Conservation (phyloP, 2,888 invertebrate species). For the Cantharis nigra region DNA sequence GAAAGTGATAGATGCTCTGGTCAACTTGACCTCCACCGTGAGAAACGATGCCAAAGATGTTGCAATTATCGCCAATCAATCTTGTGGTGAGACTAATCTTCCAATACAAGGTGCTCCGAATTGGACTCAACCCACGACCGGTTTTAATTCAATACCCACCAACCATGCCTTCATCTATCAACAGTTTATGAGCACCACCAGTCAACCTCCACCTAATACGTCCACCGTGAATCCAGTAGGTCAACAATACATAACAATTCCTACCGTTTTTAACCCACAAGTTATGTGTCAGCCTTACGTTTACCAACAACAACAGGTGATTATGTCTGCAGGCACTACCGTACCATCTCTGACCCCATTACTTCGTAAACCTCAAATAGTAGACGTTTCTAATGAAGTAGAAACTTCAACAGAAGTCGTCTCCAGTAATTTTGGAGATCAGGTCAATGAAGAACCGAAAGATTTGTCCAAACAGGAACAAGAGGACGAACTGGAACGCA, state of each 20-base stretch:
- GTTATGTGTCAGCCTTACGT: constrained; percentile 55
- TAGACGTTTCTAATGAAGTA: constrained; percentile 17
- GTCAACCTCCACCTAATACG: constrained; percentile 42
- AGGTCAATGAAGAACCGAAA: background rate
- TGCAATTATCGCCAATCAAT: constrained; percentile 13
- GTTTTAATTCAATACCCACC: constrained; percentile 36
- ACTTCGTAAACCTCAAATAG: constrained; percentile 33
- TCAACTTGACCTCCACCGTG: constrained; percentile 42
- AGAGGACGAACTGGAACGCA: background rate
- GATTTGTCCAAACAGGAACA: background rate
- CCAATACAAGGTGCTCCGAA: background rate
- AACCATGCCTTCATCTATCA: constrained; percentile 61
- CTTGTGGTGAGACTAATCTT: background rate
- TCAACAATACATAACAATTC: constrained; percentile 61
- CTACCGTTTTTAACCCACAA: constrained; percentile 57
- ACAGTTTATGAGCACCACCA: constrained; percentile 60
- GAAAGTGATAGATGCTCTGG: constrained; percentile 81
- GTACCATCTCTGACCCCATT: constrained; percentile 46
- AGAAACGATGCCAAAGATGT: constrained; percentile 34
- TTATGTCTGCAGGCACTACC: constrained; percentile 57
- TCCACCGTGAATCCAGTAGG: constrained; percentile 58
- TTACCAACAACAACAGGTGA: constrained; percentile 61
- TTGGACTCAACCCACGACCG: constrained; percentile 14
- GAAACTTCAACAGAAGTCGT: constrained; percentile 5
- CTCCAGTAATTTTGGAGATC: background rate